Percentiles rank a stretch among this genome's conserved stretches.
phyloP scores from a whole-genome alignment of 1,140 invertebrate genomes.

The Halictus rubicundus region DNA sequence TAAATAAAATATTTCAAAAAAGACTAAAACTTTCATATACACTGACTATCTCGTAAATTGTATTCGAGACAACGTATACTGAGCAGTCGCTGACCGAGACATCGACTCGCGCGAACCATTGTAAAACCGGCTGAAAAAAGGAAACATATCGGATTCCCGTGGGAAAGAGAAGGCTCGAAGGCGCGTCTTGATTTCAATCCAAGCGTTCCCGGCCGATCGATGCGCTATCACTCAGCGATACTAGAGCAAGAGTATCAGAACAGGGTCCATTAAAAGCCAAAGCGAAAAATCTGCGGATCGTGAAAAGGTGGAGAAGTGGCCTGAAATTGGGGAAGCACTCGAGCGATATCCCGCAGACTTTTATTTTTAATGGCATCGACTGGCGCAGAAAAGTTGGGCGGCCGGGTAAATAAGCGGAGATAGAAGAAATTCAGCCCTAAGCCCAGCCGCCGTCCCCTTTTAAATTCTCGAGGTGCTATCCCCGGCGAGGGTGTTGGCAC shows the following conservation, averaged over 20 bases:
- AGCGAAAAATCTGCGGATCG: conserved; percentile 5
- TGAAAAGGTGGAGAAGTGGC: conserved; percentile 31
- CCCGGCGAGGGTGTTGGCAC: conserved; percentile 57
- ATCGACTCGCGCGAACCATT: no score
- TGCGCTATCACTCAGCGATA: conserved; percentile 28
- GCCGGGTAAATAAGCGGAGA: conserved; percentile 63
- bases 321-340: conserved; percentile 53
- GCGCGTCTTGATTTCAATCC: not conserved
- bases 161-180: not conserved
- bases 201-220: not conserved
- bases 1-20: no score
- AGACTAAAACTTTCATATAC: no score
- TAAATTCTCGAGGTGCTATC: conserved; percentile 66
- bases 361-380: conserved; percentile 69
- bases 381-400: conserved; percentile 60
- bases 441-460: conserved; percentile 56
- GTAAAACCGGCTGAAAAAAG: not conserved
- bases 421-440: conserved; percentile 60
- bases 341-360: conserved; percentile 50
- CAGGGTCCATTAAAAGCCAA: not conserved
- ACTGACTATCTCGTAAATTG: no score
- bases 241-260: not conserved
- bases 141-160: not conserved
- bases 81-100: no score
- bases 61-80: no score